Evolutionary conservation across 1,140 invertebrate species (phyloP), one percentile per base, ranked within the genome.

Genomic region (Solenopsis fugax): DNA sequence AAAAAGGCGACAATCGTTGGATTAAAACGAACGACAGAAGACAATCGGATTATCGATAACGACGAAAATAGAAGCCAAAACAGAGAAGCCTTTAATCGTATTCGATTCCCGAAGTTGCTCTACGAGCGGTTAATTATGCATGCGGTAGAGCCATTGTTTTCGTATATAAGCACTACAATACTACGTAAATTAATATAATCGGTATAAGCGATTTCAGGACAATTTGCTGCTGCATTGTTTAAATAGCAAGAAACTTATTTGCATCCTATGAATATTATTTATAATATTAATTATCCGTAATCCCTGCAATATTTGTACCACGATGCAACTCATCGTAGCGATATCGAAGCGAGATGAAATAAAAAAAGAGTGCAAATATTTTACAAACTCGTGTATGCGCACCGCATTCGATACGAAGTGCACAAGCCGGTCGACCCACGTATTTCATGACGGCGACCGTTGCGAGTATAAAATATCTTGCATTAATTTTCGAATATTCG

Each of bases 401-500:
- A 18, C 24, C 13, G 54, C 18, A 73, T 50, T 73, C 69, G 54
- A 29, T 13, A 34, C 50, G 34, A 56, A 16, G 18, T 9, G 67
- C 80, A 34, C 67, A 73, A 45, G 9, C 80, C 41, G 54, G 12
- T 29, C 41, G 24, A 48, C 54, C 48, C 54, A 2, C 29, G 69
- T 75, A 84, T 84, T 84, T 84, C 54, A 84, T 60, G 41, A 69
- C 41, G 24, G 77, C 80, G 54, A 73, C 41, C 29, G 80, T 84
- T 73, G 54, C 80, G 41, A 84, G 73, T 75, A 75, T 84, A 84
- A 84, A 84, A 75, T 84, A 84, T 75, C 80, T 84, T 62, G 80
- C 80, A 84, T 84, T 84, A 84, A 84, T 84, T 75, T 84, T 62
- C 80, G 56, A 84, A 73, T 75, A 84, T 84, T 84, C 69, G 80